Base-by-base conservation (phyloP, 2,797 vertebrate genomes). In the Phylloscopus collybita region DNA sequence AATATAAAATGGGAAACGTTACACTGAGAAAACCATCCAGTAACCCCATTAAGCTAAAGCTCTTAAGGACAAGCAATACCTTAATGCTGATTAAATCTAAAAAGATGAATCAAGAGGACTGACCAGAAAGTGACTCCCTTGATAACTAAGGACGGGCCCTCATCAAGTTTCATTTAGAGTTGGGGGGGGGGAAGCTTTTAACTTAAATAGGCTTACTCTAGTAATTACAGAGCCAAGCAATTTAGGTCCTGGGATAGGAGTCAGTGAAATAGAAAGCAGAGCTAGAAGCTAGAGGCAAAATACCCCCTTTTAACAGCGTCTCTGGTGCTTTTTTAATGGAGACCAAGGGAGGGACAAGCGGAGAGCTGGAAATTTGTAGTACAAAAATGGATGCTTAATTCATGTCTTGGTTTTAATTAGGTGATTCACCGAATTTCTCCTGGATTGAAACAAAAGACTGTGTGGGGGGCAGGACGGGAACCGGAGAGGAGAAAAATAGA, bases 41-140 rank as follows among this genome's bases (percentile, higher is more conserved):
- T 98, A 99, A 99, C 98, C 98, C 99, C 99, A 99, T 99, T 99
- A 97, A 99, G 98, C 98, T 98, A 98, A 98, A 98, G 98, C 98
- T 99, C 98, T 99, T 98, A 98, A 98, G 98, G 98, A 99, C 98
- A 99, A 99, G 99, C 98, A 99, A 98, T 99, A 99, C 98, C 98
- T 98, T 98, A 98, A 98, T 98, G 98, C 98, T 99, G 99, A 99
- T 99, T 99, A 98, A 98, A 99, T 99, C 99, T 99, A 98, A 99
- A 98, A 98, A 99, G 98, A 99, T 98, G 98, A 98, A 99, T 99
- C 98, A 98, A 98, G 98, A 98, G 98, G 98, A 98, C 97, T 98
- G 98, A 98, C 98, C 98, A 98, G 98, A 99, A 99, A 99, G 98
- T 98, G 98, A 99, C 98, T 99, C 99, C 98, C 98, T 92, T 98